Evolutionary conservation across 2,797 vertebrate species (phyloP).

Genomic region (Streptopelia turtur): DNA sequence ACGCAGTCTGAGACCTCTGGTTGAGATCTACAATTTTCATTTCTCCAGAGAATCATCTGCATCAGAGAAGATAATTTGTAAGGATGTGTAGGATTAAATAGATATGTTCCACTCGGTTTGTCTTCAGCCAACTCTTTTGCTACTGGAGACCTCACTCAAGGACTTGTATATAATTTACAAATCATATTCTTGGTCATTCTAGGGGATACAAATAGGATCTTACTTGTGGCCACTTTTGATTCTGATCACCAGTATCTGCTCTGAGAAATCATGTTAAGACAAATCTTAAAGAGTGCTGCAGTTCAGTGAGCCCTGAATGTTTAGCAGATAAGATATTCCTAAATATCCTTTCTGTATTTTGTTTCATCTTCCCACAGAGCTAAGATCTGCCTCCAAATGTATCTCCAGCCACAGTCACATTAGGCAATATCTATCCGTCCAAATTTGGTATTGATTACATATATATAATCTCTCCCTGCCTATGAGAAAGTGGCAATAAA

Average conservation of each 20-base stretch:
- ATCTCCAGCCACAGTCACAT: background rate
- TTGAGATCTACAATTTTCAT: background rate
- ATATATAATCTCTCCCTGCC: background rate
- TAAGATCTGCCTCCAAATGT: background rate
- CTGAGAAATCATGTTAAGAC: background rate
- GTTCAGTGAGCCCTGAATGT: background rate
- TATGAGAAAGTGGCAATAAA: background rate
- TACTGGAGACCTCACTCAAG: background rate
- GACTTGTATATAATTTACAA: background rate
- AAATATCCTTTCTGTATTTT: background rate
- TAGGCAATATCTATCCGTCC: background rate
- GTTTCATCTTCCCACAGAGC: background rate
- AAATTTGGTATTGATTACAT: background rate
- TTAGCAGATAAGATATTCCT: background rate
- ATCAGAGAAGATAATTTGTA: slow-evolving; percentile 12
- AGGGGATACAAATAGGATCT: background rate
- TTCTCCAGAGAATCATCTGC: background rate
- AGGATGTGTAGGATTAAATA: background rate
- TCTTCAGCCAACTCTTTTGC: background rate
- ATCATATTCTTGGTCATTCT: background rate
- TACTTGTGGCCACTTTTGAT: background rate
- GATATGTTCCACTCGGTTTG: background rate
- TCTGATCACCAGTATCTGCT: background rate
- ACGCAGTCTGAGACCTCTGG: background rate
- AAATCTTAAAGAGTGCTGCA: background rate